Evolutionary conservation across 1,140 invertebrate species (phyloP).

Genomic region (Belonocnema kinseyi): DNA sequence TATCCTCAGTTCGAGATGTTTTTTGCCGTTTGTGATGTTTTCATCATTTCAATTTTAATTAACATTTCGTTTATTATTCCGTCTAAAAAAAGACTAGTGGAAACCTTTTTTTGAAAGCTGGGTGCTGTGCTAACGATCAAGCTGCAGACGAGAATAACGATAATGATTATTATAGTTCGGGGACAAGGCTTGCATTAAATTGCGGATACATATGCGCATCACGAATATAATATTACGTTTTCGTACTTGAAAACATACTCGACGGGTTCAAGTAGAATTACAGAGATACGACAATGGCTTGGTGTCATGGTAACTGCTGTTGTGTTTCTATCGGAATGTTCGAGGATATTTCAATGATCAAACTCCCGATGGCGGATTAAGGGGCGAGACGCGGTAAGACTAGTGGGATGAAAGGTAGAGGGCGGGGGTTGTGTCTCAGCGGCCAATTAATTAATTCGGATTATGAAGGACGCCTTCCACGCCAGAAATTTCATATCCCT

Average conservation of each 20-base stretch:
- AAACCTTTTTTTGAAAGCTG: slow-evolving; percentile 14
- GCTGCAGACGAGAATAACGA: not conserved
- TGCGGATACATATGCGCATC: not conserved
- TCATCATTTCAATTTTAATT: slow-evolving; percentile 18
- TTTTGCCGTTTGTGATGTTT: slow-evolving; percentile 10
- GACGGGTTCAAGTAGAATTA: slow-evolving; percentile 38
- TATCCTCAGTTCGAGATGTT: slow-evolving; percentile 22
- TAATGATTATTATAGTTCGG: slow-evolving; percentile 22
- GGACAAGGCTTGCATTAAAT: slow-evolving; percentile 26
- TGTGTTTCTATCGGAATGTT: slow-evolving; percentile 46
- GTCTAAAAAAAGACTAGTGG: not conserved
- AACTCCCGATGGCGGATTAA: slow-evolving; percentile 52
- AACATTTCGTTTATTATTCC: slow-evolving; percentile 28
- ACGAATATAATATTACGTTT: slow-evolving; percentile 16
- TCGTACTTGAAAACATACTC: not conserved
- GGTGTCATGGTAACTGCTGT: slow-evolving; percentile 51
- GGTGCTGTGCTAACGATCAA: slow-evolving; percentile 19
- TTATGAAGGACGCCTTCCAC: slow-evolving; percentile 56
- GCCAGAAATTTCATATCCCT: slow-evolving; percentile 51
- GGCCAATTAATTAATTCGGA: slow-evolving; percentile 62
- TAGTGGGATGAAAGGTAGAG: slow-evolving; percentile 30
- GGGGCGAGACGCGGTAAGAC: slow-evolving; percentile 43
- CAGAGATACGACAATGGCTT: slow-evolving; percentile 43
- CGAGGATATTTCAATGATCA: slow-evolving; percentile 57
- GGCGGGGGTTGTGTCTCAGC: slow-evolving; percentile 37